Conservation (phyloP, 1,140 invertebrate species). For the Paraescarpia echinospica region DNA sequence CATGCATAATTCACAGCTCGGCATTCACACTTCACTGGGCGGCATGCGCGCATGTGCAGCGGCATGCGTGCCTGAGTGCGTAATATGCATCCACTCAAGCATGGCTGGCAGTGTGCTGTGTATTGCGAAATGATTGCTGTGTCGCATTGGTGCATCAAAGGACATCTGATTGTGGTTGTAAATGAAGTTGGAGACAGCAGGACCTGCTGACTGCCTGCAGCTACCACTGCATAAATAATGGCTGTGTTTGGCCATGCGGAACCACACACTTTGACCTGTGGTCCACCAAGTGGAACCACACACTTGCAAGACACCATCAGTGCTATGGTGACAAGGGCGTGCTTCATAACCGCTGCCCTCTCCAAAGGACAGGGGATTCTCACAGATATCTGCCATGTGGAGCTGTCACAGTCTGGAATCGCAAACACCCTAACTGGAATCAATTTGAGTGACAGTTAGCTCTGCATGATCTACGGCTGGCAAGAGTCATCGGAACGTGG, state of each 20-base stretch:
- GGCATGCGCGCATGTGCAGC: neutral
- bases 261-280: neutral
- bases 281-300: neutral
- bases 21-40: neutral
- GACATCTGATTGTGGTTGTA: neutral
- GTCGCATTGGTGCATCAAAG: neutral
- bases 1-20: neutral
- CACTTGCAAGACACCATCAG: neutral
- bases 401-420: neutral
- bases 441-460: neutral
- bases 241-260: neutral
- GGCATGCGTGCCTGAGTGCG: neutral
- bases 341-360: neutral
- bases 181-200: neutral
- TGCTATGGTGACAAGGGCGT: neutral
- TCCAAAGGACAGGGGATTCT: neutral
- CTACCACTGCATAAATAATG: slow-evolving; percentile 5
- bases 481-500: neutral
- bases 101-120: neutral
- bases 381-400: neutral
- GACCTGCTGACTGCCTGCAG: neutral
- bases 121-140: neutral
- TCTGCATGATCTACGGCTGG: neutral
- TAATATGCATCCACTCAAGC: neutral
- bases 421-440: neutral